Evolutionary conservation across 2,113 vertebrate genomes (phyloP), one percentile per base, ranked within the genome.

Genomic region (Melanerpes aurifrons): DNA sequence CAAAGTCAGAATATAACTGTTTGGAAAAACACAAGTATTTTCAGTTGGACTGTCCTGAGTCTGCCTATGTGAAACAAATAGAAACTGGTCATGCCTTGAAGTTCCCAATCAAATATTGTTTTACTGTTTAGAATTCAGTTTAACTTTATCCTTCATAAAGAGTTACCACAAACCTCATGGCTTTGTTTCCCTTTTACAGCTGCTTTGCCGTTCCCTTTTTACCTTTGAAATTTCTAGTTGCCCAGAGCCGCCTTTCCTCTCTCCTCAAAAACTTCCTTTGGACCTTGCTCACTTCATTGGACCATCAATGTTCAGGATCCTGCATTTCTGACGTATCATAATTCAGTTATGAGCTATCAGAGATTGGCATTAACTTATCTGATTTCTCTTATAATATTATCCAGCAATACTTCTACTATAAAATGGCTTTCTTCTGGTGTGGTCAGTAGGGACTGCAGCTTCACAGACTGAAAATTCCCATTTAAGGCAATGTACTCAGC

Each of bases 401-500:
- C 24, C 70, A 88, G 50, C 21, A 78, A 37, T 66, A 73, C 21
- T 81, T 86, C 35, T n/a, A 72, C 61, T 70, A 67, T 75, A 76
- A 86, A 80, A 83, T 91, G 0, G 66, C 12, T 89, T 93, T 92
- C 24, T 91, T 95, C 35, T 95, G 59, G 20, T 94, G 37, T 90
- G 86, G 92, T 94, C 94, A 94, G 64, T 21, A 86, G 67, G 63
- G 58, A 79, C 70, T 84, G 66, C 70, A 92, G 57, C 50, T 94
- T 76, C 73, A 83, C 54, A 66, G 67, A 75, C 12, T 92, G 78
- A 89, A 94, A 95, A 92, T 94, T 82, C 68, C 89, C 87, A 93
- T 95, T 94, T 96, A 95, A 95, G 93, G 95, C 62, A 95, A 95
- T 90, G 82, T 54, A 71, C 79, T 93, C 82, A 59, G 82, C 92